Conservation (phyloP, 2,888 invertebrate genomes). For the Dendrolimus houi region DNA sequence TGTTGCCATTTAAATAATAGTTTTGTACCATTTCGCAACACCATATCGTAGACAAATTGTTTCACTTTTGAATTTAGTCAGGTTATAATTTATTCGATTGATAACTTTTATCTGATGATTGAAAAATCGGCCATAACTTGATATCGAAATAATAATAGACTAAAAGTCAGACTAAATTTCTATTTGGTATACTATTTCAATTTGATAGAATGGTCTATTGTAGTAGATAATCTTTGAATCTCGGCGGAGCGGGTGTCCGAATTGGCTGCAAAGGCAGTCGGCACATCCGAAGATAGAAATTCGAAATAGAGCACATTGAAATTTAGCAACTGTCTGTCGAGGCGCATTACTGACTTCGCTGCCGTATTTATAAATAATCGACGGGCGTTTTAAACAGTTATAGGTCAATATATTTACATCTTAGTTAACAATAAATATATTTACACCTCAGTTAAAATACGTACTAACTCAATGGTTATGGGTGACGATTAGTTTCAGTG, state of each 20-base stretch:
- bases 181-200: background rate
- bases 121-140: no score
- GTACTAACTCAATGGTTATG: no score
- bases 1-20: no score
- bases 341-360: constrained; percentile 56
- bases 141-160: background rate
- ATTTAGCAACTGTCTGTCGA: constrained; percentile 73
- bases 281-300: constrained; percentile 52
- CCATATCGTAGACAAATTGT: no score
- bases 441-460: constrained; percentile 17
- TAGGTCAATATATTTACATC: constrained; percentile 39
- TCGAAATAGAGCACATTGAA: constrained; percentile 69
- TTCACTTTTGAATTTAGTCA: no score
- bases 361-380: constrained; percentile 69
- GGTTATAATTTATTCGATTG: no score
- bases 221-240: constrained; percentile 16
- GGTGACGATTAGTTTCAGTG: no score
- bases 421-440: constrained; percentile 35
- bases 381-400: constrained; percentile 42
- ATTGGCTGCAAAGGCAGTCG: constrained; percentile 29
- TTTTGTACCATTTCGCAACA: no score
- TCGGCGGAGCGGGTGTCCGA: constrained; percentile 19
- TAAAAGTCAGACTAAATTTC: background rate
- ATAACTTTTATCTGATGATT: no score
- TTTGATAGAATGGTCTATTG: background rate